Evolutionary conservation across 1,140 invertebrate species (phyloP), one percentile per base, ranked within the genome.

Genomic region (Apolygus lucorum): DNA sequence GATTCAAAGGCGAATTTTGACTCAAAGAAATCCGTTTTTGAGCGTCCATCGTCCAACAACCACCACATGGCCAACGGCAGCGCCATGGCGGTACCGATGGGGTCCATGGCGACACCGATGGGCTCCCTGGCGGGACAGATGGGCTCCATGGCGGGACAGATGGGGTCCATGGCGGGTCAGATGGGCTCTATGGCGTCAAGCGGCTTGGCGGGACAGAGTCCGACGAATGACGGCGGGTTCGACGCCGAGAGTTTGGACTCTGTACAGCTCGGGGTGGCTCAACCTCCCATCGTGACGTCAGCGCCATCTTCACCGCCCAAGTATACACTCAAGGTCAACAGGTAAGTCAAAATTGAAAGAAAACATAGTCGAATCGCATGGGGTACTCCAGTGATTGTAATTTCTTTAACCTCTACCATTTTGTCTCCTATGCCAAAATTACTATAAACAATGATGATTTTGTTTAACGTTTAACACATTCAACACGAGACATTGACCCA

Each of bases 1-100:
- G 71, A 72, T 49, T 69, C 71, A 1, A 68, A 69, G 17, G 71
- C 71, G 29, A 72, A 72, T 63, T 72, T 72, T 29, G 71, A 72
- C n/a, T 63, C 52, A 11, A 72, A 72, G 63, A 72, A 72, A 28
- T 69, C 67, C 2, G 63, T 72, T 22, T 72, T 72, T 24, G 71
- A 72, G 68, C 34, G 28, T 22, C 54, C 54, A 11, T 22, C 11
- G 54, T 11, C 54, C 54, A 59, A 59, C 54, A 59, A 59, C 54
- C 54, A 59, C 22, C 22, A 11, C 11, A 49, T 34, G 24, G 28
- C 28, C 14, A 21, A 17, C 17, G 62, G 29, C 0, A 59, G 22
- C 8, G 14, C 52, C 1, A 17, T 68, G 22, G 42, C 4, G 24
- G 67, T 17, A 2, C 14, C 52, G 8, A 21, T 25, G 26, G 49